These are phyloP conservation scores for Halocynthia roretzi DNA, from an alignment of 23 tunicate species.

Conservation along the genomic window DNA sequence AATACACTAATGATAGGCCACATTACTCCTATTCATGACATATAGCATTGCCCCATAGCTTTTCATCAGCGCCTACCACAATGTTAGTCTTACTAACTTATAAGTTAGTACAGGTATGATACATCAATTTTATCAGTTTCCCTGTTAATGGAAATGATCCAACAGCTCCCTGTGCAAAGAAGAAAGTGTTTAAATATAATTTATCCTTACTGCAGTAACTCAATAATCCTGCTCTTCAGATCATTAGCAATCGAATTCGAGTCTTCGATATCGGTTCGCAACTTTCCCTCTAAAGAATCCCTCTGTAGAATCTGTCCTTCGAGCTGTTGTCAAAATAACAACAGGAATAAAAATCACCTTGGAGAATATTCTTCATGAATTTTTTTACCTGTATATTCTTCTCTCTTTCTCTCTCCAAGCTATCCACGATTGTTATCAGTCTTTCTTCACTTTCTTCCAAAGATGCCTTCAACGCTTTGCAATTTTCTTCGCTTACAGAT, in stretches of 20 bases:
- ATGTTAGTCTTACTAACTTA: too few relatives aligned
- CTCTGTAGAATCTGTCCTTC: too few relatives aligned
- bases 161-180: too few relatives aligned
- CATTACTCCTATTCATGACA: too few relatives aligned
- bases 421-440: conserved; percentile 3
- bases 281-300: background rate
- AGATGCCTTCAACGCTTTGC: background rate
- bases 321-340: background rate
- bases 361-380: background rate
- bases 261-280: conserved; percentile 12
- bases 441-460: conserved; percentile 11
- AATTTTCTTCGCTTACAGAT: background rate
- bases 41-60: too few relatives aligned
- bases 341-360: background rate
- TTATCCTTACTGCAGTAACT: conserved; percentile 16
- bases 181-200: too few relatives aligned
- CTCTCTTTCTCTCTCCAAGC: conserved; percentile 15
- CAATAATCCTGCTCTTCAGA: conserved; percentile 15
- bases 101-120: too few relatives aligned
- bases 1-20: too few relatives aligned
- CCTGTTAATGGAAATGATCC: too few relatives aligned
- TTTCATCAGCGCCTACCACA: too few relatives aligned
- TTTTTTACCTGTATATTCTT: background rate
- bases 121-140: too few relatives aligned
- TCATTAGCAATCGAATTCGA: background rate